Conservation (phyloP, 2,888 invertebrate genomes). For the Seira musarum region DNA sequence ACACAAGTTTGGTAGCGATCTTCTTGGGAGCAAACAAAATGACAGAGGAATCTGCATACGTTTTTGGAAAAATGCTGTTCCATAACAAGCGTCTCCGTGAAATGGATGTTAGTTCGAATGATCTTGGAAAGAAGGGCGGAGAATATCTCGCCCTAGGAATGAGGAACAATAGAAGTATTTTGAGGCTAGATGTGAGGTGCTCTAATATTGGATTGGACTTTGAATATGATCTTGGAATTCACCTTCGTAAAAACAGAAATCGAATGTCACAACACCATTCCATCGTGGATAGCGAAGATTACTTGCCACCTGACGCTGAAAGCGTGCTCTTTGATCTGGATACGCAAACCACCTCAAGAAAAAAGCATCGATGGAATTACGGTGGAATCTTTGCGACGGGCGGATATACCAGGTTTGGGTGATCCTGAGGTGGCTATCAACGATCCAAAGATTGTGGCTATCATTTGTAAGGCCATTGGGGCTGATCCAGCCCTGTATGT, state of each 20-base stretch:
- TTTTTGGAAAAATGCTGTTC: slow-evolving; percentile 67
- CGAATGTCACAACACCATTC: slow-evolving; percentile 41
- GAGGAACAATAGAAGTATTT: slow-evolving; percentile 58
- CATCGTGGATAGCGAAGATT: slow-evolving; percentile 61
- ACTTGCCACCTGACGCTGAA: slow-evolving; percentile 58
- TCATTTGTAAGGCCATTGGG: not conserved
- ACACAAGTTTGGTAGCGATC: slow-evolving; percentile 51
- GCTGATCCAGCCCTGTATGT: slow-evolving; percentile 1
- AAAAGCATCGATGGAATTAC: slow-evolving; percentile 17
- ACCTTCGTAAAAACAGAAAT: slow-evolving; percentile 62
- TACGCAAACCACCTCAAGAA: not conserved
- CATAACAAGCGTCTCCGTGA: slow-evolving; percentile 63
- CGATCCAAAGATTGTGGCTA: slow-evolving; percentile 19
- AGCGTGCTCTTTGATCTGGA: slow-evolving; percentile 39
- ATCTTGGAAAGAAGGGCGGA: slow-evolving; percentile 64
- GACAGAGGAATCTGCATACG: slow-evolving; percentile 57
- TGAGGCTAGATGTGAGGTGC: slow-evolving; percentile 64
- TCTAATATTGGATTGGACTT: slow-evolving; percentile 60
- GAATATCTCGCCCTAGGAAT: slow-evolving; percentile 63
- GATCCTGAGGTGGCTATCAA: slow-evolving; percentile 8
- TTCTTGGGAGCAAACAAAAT: slow-evolving; percentile 64
- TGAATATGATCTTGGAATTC: slow-evolving; percentile 61
- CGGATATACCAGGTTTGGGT: not conserved
- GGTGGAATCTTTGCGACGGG: not conserved
- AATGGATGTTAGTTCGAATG: slow-evolving; percentile 66